Evolutionary conservation across 2,888 invertebrate species (phyloP).

Genomic region (Drosophila affinis): DNA sequence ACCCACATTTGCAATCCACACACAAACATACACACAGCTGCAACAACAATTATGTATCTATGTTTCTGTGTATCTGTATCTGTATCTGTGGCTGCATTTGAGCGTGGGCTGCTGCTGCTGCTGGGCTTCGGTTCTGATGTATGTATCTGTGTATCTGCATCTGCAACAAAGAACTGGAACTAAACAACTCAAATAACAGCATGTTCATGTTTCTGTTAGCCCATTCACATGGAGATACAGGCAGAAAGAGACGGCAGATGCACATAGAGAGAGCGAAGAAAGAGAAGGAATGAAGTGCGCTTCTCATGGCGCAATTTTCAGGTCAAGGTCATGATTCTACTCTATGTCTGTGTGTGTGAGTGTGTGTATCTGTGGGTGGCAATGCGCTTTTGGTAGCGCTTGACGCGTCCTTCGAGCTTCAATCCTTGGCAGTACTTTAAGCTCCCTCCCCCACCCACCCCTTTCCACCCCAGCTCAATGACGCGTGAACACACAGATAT

Average conservation of each 20-base stretch:
- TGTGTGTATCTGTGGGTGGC: conserved; percentile 4
- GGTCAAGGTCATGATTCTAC: conserved; percentile 80
- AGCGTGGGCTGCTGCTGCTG: conserved; percentile 3
- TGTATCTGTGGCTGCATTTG: conserved; percentile 9
- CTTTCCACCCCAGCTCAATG: conserved; percentile 32
- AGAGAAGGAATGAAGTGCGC: not conserved
- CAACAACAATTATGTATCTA: conserved; percentile 26
- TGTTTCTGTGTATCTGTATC: conserved; percentile 23
- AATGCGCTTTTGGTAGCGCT: conserved; percentile 75
- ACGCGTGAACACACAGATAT: conserved; percentile 18
- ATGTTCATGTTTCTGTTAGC: conserved; percentile 52
- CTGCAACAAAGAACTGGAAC: conserved; percentile 59
- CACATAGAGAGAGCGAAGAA: conserved; percentile 18
- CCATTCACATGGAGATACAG: conserved; percentile 53
- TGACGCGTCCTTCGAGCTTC: conserved; percentile 59
- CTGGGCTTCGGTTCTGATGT: conserved; percentile 25
- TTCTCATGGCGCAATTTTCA: conserved; percentile 75
- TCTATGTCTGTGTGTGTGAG: conserved; percentile 10
- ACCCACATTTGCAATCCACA: conserved; percentile 40
- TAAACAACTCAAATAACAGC: conserved; percentile 73
- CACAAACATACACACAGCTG: conserved; percentile 18
- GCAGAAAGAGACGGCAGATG: not conserved
- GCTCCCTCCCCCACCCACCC: not conserved
- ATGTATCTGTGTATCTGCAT: conserved; percentile 11
- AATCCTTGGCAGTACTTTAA: conserved; percentile 45